phyloP scores from a whole-genome alignment of 1,140 invertebrate genomes.

The Calosoma granatense region DNA sequence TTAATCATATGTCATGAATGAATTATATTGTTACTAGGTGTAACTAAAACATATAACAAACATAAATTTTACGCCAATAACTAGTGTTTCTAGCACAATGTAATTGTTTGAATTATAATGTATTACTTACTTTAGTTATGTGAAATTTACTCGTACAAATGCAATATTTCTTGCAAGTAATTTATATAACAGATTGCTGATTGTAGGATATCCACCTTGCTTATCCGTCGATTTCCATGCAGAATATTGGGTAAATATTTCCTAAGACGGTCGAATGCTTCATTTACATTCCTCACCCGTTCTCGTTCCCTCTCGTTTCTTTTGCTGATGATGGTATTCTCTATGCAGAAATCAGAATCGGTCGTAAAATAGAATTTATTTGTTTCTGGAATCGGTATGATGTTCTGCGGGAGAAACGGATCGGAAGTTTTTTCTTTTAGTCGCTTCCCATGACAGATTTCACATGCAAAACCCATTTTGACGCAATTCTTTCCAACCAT shows the following conservation, averaged over 20 bases:
- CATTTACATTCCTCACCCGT: conserved; percentile 10
- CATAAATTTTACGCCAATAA: too few relatives aligned
- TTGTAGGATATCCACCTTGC: conserved; percentile 7
- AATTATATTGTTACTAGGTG: too few relatives aligned
- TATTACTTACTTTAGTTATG: neutral
- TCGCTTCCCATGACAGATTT: neutral
- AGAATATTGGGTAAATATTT: neutral
- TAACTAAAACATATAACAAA: too few relatives aligned
- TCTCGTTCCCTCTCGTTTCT: conserved; percentile 3
- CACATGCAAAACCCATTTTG: neutral
- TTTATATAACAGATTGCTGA: conserved; percentile 6
- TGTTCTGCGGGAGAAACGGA: neutral
- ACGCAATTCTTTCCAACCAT: neutral
- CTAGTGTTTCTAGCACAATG: too few relatives aligned
- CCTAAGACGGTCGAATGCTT: conserved; percentile 9
- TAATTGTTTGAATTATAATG: neutral
- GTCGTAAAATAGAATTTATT: conserved; percentile 2
- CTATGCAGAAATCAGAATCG: conserved; percentile 3
- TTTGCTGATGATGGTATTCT: neutral
- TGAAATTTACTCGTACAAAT: neutral
- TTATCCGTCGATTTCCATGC: conserved; percentile 9
- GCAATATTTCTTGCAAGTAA: neutral
- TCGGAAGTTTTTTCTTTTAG: neutral
- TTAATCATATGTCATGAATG: too few relatives aligned
- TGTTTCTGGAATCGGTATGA: conserved; percentile 3